A percentile compares a stretch with the other conserved stretches of the same genome.
Evolutionary conservation across 2,888 invertebrate genomes (phyloP).

Genomic region (Aricia artaxerxes): DNA sequence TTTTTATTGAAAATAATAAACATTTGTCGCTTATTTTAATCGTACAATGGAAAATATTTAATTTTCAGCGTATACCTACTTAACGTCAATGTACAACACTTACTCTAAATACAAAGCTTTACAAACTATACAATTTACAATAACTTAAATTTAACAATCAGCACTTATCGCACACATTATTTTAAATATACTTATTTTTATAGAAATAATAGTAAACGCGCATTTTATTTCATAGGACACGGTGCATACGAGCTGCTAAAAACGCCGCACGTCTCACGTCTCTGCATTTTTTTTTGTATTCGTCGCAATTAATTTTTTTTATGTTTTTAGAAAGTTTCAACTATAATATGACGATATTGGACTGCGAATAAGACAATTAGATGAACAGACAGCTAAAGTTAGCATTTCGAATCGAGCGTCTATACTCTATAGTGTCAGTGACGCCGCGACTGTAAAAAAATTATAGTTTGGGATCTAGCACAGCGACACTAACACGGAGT

Average conservation of each 20-base stretch:
- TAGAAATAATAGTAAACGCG: background rate
- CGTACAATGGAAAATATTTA: conserved; percentile 60
- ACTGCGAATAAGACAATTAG: too few species aligned
- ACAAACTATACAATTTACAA: conserved; percentile 32
- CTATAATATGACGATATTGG: too few species aligned
- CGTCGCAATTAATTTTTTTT: too few species aligned
- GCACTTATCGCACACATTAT: background rate
- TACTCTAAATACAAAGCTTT: conserved; percentile 34
- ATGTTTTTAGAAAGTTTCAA: too few species aligned
- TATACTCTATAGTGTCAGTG: too few species aligned
- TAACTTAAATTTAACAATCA: conserved; percentile 14
- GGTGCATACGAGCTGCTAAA: background rate
- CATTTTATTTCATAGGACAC: background rate
- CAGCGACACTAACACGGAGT: too few species aligned
- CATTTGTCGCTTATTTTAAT: conserved; percentile 53
- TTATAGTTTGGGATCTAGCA: too few species aligned
- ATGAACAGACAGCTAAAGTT: too few species aligned
- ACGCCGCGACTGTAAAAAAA: too few species aligned
- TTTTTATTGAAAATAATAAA: conserved; percentile 77
- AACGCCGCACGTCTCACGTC: too few species aligned
- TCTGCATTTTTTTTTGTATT: too few species aligned
- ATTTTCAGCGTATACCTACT: conserved; percentile 48
- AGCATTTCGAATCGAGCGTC: too few species aligned
- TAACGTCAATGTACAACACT: conserved; percentile 43
- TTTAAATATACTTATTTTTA: background rate